Evolutionary conservation across 2,113 vertebrate genomes (phyloP).

Genomic region (Tor tambroides): DNA sequence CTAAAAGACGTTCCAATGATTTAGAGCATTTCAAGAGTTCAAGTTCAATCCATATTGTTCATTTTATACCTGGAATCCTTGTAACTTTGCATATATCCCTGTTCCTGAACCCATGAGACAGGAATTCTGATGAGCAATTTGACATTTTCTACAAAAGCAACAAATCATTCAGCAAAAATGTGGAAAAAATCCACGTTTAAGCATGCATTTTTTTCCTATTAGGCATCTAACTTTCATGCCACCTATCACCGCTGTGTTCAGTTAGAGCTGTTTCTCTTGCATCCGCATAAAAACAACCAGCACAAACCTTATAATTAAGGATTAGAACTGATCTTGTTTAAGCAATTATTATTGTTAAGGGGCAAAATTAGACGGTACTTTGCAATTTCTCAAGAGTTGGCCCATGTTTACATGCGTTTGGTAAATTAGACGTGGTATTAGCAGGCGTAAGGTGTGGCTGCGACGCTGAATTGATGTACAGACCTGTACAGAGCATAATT

Average conservation of each 20-base stretch:
- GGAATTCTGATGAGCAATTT: no score
- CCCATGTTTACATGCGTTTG: slow-evolving; percentile 58
- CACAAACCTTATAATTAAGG: neutral
- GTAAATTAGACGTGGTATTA: slow-evolving; percentile 65
- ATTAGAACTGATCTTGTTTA: slow-evolving; percentile 8
- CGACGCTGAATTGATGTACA: neutral
- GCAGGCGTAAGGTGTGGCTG: slow-evolving; percentile 48
- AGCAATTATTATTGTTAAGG: slow-evolving; percentile 7
- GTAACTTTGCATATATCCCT: neutral
- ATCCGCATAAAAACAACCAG: neutral
- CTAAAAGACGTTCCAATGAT: neutral
- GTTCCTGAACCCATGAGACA: neutral
- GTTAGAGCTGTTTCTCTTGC: slow-evolving; percentile 8
- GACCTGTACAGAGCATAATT: slow-evolving; percentile 31
- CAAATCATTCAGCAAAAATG: no score
- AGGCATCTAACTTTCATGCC: no score
- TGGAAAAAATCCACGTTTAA: no score
- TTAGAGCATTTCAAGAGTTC: neutral
- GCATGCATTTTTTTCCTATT: no score
- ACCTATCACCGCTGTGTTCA: no score
- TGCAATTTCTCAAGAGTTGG: slow-evolving; percentile 18
- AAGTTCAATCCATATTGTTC: no score
- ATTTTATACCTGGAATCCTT: neutral
- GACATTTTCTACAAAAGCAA: neutral
- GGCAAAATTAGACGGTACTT: neutral